Evolutionary conservation across 2,888 invertebrate species (phyloP).

Genomic region (Mimumesa dahlbomi): DNA sequence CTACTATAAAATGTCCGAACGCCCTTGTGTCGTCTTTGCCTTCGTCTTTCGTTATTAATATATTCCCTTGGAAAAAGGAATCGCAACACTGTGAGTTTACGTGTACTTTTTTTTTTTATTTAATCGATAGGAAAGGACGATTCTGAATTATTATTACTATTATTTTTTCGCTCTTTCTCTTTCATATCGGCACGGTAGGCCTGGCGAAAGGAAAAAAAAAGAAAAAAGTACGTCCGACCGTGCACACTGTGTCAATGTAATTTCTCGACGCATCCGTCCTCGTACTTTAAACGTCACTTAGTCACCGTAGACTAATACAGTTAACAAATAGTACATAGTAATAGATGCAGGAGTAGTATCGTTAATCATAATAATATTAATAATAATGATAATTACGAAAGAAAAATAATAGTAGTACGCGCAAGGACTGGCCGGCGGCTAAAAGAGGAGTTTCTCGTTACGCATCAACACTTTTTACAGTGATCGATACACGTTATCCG

Average conservation of each 20-base stretch:
- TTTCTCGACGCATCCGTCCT: neutral
- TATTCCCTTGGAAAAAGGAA: slow-evolving; percentile 24
- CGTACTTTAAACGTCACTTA: neutral
- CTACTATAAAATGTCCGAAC: slow-evolving; percentile 73
- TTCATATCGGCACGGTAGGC: slow-evolving; percentile 27
- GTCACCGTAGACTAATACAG: neutral
- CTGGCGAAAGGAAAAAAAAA: neutral
- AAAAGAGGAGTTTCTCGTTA: slow-evolving; percentile 13
- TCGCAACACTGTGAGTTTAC: slow-evolving; percentile 32
- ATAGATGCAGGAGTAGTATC: neutral
- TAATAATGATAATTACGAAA: neutral
- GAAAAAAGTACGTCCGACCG: neutral
- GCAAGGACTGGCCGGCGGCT: slow-evolving; percentile 33
- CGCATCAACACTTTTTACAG: slow-evolving; percentile 24
- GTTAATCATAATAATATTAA: neutral
- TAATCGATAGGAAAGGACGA: slow-evolving; percentile 26
- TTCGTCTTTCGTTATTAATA: slow-evolving; percentile 10
- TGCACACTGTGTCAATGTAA: too few species aligned
- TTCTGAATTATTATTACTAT: slow-evolving; percentile 8
- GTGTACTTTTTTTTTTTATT: too few species aligned
- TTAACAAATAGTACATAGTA: neutral
- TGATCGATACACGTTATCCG: slow-evolving; percentile 34
- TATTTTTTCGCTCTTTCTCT: too few species aligned
- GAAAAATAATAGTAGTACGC: neutral
- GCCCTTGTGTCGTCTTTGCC: slow-evolving; percentile 62